Conservation (phyloP, 2,888 invertebrate genomes). For the Urechis unicinctus region DNA sequence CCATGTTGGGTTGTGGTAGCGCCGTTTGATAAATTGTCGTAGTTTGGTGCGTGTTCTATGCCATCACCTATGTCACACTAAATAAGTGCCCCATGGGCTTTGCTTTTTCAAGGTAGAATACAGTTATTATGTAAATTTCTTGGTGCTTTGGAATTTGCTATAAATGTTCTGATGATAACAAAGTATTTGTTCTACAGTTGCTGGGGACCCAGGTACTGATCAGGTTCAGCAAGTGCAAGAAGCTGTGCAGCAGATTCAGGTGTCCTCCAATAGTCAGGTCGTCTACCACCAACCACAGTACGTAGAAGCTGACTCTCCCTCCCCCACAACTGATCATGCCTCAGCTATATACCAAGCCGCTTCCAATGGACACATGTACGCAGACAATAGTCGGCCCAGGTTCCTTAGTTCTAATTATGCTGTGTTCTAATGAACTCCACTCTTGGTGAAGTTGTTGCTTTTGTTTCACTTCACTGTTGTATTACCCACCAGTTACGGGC, state of each 20-base stretch:
- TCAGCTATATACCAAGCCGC: constrained; percentile 57
- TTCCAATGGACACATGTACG: constrained; percentile 63
- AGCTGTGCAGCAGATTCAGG: constrained; percentile 51
- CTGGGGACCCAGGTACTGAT: constrained; percentile 12
- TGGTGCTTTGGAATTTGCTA: no score
- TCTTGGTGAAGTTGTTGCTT: no score
- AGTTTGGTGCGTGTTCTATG: no score
- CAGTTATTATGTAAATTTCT: no score
- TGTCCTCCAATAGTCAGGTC: constrained; percentile 32
- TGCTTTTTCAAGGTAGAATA: no score
- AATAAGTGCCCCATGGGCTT: no score
- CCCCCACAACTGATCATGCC: constrained; percentile 31
- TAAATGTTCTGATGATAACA: no score
- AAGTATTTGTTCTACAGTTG: not conserved
- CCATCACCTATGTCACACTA: no score
- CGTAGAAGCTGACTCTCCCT: constrained; percentile 56
- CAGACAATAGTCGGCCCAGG: constrained; percentile 14
- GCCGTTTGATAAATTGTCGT: not conserved
- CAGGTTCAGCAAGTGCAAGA: constrained; percentile 39
- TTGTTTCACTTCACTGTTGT: no score
- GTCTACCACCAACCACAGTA: constrained; percentile 61
- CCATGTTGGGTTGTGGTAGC: not conserved
- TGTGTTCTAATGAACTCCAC: no score
- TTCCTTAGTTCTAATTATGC: no score
- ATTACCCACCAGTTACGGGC: no score